A percentile compares a stretch with the other conserved stretches of the same genome.
These are phyloP conservation scores for Cranoglanis bouderius DNA, from an alignment of 2,113 vertebrate genomes.

Conservation along the genomic window DNA sequence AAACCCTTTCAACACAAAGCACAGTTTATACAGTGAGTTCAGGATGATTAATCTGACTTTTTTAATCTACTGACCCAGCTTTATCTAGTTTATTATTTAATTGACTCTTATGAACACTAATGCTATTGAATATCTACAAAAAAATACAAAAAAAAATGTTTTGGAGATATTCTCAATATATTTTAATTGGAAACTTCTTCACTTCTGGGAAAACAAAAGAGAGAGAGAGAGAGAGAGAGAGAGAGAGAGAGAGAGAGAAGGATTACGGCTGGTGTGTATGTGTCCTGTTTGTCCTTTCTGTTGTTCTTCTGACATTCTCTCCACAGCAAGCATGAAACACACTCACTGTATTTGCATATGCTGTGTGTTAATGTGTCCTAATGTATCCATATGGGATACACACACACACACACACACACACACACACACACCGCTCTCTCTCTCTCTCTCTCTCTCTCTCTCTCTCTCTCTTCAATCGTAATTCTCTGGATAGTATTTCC, in stretches of 20 bases:
- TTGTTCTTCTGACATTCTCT: background rate
- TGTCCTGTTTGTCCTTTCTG: background rate
- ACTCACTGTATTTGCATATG: background rate
- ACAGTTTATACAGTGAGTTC: background rate
- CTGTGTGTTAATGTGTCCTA: background rate
- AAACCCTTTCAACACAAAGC: background rate
- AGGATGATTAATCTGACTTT: background rate
- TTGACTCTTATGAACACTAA: background rate
- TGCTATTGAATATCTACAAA: background rate
- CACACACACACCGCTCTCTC: background rate
- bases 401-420: background rate
- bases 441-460: slow-evolving; percentile 5
- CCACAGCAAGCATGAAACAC: background rate
- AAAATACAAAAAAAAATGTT: too few relatives aligned
- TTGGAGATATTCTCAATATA: background rate
- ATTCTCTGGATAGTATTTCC: background rate
- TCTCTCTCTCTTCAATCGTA: background rate
- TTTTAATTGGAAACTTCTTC: background rate
- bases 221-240: slow-evolving; percentile 5
- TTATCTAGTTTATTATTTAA: background rate
- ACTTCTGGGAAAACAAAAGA: background rate
- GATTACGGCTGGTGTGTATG: background rate
- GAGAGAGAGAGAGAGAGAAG: background rate
- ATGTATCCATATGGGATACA: background rate
- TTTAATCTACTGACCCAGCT: background rate